Conservation (phyloP, 1,140 invertebrate species). For the Leptoteleia sp. region DNA sequence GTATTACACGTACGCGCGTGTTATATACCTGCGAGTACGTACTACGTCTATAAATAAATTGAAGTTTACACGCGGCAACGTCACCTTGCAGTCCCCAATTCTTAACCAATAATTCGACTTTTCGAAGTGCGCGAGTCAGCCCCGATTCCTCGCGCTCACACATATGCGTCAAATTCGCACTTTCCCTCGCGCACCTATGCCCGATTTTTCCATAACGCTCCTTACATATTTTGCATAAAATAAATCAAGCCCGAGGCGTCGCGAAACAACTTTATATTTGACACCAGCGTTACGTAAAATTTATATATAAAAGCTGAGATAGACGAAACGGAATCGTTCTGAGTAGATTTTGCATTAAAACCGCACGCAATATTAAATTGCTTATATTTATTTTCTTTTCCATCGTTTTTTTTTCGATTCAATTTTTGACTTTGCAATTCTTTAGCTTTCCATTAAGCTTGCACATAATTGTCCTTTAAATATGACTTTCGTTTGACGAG, state of each 20-base stretch:
- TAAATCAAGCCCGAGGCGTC: constrained; percentile 28
- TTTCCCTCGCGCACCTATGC: constrained; percentile 17
- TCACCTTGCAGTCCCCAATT: constrained; percentile 53
- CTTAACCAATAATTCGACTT: constrained; percentile 53
- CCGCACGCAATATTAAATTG: too few species aligned
- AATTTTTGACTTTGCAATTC: too few species aligned
- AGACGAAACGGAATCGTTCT: too few species aligned
- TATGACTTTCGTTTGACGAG: too few species aligned
- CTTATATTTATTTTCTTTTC: too few species aligned
- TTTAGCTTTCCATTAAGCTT: too few species aligned
- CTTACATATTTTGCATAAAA: constrained; percentile 35
- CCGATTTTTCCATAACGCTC: constrained; percentile 24
- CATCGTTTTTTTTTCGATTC: too few species aligned
- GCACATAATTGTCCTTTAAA: too few species aligned
- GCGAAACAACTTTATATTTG: constrained; percentile 25
- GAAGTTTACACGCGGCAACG: constrained; percentile 56
- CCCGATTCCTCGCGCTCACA: constrained; percentile 15
- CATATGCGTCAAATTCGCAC: constrained; percentile 20
- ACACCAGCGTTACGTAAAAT: constrained; percentile 25
- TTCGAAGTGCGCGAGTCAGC: constrained; percentile 20
- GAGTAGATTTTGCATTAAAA: too few species aligned
- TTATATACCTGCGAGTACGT: constrained; percentile 45
- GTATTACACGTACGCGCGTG: constrained; percentile 20
- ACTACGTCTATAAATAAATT: constrained; percentile 56
- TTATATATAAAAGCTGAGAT: constrained; percentile 27